phyloP scores from a whole-genome alignment of 2,113 vertebrate species.

The Struthidea cinerea region DNA sequence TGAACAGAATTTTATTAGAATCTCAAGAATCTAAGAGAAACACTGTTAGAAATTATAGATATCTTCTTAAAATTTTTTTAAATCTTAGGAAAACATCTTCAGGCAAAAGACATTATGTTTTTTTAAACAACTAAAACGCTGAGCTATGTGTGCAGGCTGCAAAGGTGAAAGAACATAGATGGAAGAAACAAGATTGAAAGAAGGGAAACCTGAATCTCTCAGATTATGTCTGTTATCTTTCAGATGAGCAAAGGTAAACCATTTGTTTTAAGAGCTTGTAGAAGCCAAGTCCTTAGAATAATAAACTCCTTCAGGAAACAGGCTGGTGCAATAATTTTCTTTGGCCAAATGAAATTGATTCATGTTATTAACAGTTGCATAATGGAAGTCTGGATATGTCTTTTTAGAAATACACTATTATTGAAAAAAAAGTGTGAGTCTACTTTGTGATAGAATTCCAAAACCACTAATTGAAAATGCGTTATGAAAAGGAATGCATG shows the following conservation, averaged over 20 bases:
- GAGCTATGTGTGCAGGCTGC: not conserved
- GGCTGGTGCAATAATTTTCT: not conserved
- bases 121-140: not conserved
- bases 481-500: slow-evolving; percentile 59
- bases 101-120: not conserved
- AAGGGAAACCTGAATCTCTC: not conserved
- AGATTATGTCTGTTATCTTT: not conserved
- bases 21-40: not conserved
- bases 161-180: not conserved
- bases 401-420: not conserved
- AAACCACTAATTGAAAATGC: slow-evolving; percentile 66
- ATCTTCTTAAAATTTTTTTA: not conserved
- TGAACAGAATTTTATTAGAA: not conserved
- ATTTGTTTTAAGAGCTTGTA: not conserved
- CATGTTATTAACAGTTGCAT: not conserved
- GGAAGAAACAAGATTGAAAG: not conserved
- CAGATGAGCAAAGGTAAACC: not conserved
- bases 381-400: not conserved
- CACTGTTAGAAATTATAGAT: not conserved
- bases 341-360: not conserved
- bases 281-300: not conserved
- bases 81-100: not conserved
- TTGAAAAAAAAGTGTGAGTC: not conserved
- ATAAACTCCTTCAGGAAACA: not conserved
- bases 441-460: slow-evolving; percentile 43